Evolutionary conservation across 2,888 invertebrate genomes (phyloP).

Genomic region (Xestoiulus laeticollis): DNA sequence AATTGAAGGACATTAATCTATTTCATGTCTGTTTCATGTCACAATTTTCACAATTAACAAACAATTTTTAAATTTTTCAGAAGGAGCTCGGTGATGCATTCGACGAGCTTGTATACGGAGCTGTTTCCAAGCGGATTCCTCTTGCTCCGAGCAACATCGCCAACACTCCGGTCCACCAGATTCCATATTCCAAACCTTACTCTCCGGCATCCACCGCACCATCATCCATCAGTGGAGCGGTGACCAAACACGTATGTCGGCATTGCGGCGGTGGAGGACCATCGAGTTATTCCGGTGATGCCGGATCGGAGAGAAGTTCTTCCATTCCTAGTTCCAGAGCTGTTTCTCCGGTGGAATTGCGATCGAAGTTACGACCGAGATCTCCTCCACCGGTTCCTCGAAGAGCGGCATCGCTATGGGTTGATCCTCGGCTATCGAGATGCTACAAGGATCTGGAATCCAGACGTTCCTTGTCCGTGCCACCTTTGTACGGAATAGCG

Average conservation of each 20-base stretch:
- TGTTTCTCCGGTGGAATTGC: background rate
- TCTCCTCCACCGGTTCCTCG: background rate
- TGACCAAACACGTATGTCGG: background rate
- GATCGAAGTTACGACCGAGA: background rate
- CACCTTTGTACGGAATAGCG: background rate
- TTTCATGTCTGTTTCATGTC: no score
- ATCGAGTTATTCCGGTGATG: background rate
- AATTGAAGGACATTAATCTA: no score
- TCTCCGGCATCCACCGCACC: background rate
- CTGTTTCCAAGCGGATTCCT: background rate
- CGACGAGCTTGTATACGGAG: background rate
- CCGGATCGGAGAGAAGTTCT: background rate
- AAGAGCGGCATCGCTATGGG: background rate
- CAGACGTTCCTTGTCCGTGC: background rate
- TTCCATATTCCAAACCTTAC: background rate
- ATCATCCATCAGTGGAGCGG: background rate
- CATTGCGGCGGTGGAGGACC: background rate
- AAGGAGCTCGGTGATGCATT: slow-evolving; percentile 4
- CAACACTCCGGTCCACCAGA: background rate
- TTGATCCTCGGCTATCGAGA: background rate
- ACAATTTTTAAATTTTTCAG: background rate
- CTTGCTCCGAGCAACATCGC: background rate
- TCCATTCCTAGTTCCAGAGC: background rate
- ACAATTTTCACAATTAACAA: no score
- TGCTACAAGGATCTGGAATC: background rate